Base-by-base conservation (phyloP, 2,113 vertebrate genomes). In the Phrynosoma blainvillii region DNA sequence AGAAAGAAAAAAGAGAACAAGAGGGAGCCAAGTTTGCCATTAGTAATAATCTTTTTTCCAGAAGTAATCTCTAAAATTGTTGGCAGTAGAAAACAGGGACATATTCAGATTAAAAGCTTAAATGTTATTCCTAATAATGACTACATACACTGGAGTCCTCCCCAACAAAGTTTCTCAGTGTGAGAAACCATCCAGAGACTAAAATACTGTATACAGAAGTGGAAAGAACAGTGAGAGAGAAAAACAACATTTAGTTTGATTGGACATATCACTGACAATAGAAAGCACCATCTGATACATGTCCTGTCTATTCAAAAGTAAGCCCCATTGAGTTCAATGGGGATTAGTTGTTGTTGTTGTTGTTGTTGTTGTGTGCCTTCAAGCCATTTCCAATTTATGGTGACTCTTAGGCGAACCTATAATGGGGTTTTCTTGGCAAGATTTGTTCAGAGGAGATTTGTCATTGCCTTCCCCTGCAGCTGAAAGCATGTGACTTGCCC, bases 61-160 rank as follows among this genome's bases (percentile, higher is more conserved):
- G 89, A 93, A 93, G 92, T 87, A 79, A 74, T 94, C 92, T 56
- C 85, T 70, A 93, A 89, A 83, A 42, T 89, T 93, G 71, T 89
- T 87, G 90, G 86, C 88, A 92, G 36, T 90, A 92, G 86, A 89
- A 93, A 94, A 92, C 66, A 91, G 80, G 42, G 68, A 84, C 0
- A 0, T 83, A 73, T 80, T 88, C 87, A 92, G 91, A 91, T 42
- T 84, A 76, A 91, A 92, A 90, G 52, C 82, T 82, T 82, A 75
- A 91, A 92, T 93, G 91, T 90, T 90, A 90, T 85, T n/a, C 0
- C 0, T 87, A 30, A 81, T 85, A 70, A 68, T 56, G 62, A 70
- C 0, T 0, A 30, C 73, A 76, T 77, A 79, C n/a, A 23, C 32
- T 2, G 1, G 65, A 54, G 16, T 84, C 30, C 47, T 78, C n/a